Evolutionary conservation across 2,888 invertebrate genomes (phyloP).

Genomic region (Hemicrepidius hirtus): DNA sequence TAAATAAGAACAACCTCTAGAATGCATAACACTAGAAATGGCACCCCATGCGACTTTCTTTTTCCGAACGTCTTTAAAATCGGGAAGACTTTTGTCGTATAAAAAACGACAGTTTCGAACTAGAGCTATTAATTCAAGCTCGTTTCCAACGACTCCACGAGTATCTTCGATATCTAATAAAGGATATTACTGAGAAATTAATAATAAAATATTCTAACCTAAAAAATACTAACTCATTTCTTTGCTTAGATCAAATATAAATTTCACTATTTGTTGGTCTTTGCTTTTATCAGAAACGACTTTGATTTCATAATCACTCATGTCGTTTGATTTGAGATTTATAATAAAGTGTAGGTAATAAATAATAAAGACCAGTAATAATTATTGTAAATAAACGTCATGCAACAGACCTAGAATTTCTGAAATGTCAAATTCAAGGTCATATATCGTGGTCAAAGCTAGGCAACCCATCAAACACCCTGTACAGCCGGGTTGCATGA

Average conservation of each 20-base stretch:
- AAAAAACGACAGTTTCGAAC: slow-evolving; percentile 59
- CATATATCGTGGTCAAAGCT: too few species aligned
- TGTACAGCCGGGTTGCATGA: too few species aligned
- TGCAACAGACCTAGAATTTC: too few species aligned
- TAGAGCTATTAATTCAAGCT: slow-evolving; percentile 59
- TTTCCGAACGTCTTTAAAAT: slow-evolving; percentile 58
- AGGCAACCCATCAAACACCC: too few species aligned
- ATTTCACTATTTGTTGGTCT: slow-evolving; percentile 38
- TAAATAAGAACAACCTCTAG: slow-evolving; percentile 48
- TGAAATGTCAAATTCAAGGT: too few species aligned
- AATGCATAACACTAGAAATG: slow-evolving; percentile 56
- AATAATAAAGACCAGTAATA: too few species aligned
- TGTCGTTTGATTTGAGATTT: background rate
- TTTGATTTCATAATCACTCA: slow-evolving; percentile 13
- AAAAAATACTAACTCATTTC: slow-evolving; percentile 43
- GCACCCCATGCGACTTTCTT: slow-evolving; percentile 59
- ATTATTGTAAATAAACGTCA: too few species aligned
- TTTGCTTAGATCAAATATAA: slow-evolving; percentile 44
- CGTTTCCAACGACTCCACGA: slow-evolving; percentile 58
- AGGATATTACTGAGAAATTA: background rate
- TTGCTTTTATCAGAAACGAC: background rate
- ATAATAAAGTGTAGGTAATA: too few species aligned
- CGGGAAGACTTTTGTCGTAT: slow-evolving; percentile 56
- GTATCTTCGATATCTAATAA: slow-evolving; percentile 56
- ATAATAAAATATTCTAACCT: background rate